Conservation (phyloP, 2,113 vertebrate species). For the Odontophorus gujanensis region DNA sequence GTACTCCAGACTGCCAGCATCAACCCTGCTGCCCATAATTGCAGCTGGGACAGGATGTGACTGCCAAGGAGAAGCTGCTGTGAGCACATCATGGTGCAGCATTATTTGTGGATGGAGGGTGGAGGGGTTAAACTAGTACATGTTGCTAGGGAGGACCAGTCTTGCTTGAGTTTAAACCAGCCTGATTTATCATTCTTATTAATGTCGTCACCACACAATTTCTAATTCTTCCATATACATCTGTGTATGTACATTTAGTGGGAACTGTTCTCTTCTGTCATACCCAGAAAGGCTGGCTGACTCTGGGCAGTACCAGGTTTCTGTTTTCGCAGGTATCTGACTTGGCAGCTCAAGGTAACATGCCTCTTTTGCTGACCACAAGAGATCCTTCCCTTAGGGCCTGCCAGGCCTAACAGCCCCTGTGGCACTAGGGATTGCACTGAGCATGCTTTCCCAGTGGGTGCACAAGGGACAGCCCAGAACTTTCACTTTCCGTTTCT, state of each 20-base stretch:
- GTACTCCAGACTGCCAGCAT: accelerated
- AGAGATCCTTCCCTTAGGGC: accelerated
- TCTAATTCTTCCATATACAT: accelerated
- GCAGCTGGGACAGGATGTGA: accelerated
- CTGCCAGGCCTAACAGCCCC: background rate
- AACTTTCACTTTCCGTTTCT: background rate
- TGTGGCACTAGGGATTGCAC: accelerated
- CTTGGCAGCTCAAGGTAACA: background rate
- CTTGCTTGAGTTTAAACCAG: background rate
- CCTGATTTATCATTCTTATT: background rate
- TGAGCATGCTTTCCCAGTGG: background rate
- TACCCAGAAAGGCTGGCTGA: accelerated
- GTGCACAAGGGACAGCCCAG: background rate
- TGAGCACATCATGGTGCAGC: accelerated
- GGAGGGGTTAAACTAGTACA: background rate
- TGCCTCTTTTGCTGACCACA: accelerated
- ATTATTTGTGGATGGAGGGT: accelerated
- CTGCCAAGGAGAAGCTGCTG: background rate
- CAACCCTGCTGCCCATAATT: background rate
- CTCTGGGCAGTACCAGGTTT: background rate
- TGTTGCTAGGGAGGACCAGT: background rate
- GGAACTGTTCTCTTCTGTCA: background rate
- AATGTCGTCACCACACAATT: accelerated
- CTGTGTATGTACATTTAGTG: accelerated
- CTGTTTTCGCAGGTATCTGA: background rate